Evolutionary conservation across 2,797 vertebrate genomes (phyloP).

Genomic region (Gambelia wislizenii): DNA sequence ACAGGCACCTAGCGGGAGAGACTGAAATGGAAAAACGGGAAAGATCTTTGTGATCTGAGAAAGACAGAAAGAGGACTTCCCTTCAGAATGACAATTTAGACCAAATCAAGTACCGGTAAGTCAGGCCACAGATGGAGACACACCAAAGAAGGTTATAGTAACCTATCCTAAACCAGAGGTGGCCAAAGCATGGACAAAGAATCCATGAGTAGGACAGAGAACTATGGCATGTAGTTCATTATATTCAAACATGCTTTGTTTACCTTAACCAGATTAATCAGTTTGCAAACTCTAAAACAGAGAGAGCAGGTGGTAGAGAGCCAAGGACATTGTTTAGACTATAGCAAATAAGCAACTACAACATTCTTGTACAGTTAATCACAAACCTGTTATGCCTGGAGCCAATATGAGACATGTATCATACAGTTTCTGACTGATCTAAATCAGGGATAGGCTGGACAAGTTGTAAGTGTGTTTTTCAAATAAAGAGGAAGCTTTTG

Average conservation of each 20-base stretch:
- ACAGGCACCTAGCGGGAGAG: background rate
- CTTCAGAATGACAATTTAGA: background rate
- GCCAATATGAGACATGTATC: slow-evolving; percentile 12
- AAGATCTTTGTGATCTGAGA: background rate
- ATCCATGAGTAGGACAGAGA: background rate
- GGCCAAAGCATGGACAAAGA: background rate
- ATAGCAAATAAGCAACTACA: slow-evolving; percentile 11
- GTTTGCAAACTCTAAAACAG: background rate
- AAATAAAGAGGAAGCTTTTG: slow-evolving; percentile 11
- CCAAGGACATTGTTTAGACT: slow-evolving; percentile 10
- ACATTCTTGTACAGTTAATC: slow-evolving; percentile 42
- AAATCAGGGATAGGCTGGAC: background rate
- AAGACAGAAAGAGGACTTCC: background rate
- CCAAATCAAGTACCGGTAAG: background rate
- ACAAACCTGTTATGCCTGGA: slow-evolving; percentile 20
- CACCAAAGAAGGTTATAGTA: background rate
- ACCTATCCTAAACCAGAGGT: background rate
- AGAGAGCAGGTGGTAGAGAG: background rate
- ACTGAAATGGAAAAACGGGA: background rate
- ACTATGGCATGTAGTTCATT: background rate
- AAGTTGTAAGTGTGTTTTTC: background rate
- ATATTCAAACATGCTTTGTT: slow-evolving; percentile 2
- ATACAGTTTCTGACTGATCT: background rate
- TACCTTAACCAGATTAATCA: slow-evolving; percentile 16
- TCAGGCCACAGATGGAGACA: background rate